A percentile compares a stretch with the other conserved stretches of the same genome.
Evolutionary conservation across 2,888 invertebrate species (phyloP).

Genomic region (Eupithecia pulchellata): DNA sequence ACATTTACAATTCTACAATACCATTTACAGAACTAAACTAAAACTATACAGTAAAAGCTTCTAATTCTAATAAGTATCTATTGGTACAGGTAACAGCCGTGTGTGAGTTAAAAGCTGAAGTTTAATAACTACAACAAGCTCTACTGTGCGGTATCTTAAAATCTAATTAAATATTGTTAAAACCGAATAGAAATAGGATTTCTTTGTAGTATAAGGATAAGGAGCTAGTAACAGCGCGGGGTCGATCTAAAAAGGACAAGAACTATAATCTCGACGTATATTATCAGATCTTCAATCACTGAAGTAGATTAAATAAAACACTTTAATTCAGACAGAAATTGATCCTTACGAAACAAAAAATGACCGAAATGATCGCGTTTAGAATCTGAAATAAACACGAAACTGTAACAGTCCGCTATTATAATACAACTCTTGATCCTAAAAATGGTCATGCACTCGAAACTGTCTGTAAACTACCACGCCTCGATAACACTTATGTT

Average conservation of each 20-base stretch:
- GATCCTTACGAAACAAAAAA: too few relatives aligned
- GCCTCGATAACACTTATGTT: background rate
- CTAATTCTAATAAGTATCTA: background rate
- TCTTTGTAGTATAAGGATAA: too few relatives aligned
- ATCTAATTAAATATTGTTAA: background rate
- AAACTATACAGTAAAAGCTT: background rate
- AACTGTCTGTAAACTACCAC: background rate
- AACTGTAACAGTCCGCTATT: background rate
- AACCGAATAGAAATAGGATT: background rate
- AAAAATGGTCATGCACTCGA: background rate
- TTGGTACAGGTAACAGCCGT: background rate
- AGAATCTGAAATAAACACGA: background rate
- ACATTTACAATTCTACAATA: background rate
- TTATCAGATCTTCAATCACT: background rate
- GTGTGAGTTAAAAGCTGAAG: background rate
- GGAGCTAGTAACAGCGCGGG: background rate
- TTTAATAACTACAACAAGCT: constrained; percentile 2
- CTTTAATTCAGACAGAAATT: too few relatives aligned
- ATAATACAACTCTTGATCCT: background rate
- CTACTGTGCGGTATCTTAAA: background rate
- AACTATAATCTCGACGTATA: background rate
- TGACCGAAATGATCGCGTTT: background rate
- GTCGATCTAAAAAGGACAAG: background rate
- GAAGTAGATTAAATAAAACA: too few relatives aligned
- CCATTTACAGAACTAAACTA: background rate